Evolutionary conservation across 1,140 invertebrate species (phyloP).

Genomic region (Monomorium pharaonis): DNA sequence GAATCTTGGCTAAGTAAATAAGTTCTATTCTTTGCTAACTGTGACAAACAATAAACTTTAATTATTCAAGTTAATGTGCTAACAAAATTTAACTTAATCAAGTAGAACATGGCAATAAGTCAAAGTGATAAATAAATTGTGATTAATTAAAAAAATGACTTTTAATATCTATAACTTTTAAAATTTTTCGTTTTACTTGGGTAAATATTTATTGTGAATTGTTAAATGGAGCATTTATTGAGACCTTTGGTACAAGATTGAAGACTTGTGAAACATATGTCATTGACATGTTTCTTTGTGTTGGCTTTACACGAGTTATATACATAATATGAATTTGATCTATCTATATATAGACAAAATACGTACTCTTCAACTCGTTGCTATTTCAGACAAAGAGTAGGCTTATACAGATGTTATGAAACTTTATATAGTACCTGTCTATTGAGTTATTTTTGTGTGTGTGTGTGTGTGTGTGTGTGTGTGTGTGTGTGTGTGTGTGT

Average conservation of each 20-base stretch:
- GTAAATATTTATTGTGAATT: not conserved
- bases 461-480: not conserved
- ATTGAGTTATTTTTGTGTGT: not conserved
- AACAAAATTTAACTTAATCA: too few species aligned
- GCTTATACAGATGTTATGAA: not conserved
- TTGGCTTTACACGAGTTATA: not conserved
- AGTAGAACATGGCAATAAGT: too few species aligned
- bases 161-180: too few species aligned
- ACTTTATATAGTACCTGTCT: constrained; percentile 33
- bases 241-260: not conserved
- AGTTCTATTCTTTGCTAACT: too few species aligned
- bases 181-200: too few species aligned
- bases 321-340: not conserved
- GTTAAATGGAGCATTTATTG: not conserved
- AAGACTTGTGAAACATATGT: not conserved
- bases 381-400: constrained; percentile 11
- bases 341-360: constrained; percentile 23
- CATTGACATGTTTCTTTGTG: not conserved
- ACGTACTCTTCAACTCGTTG: not conserved
- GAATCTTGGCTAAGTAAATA: too few species aligned
- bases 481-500: not conserved
- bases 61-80: too few species aligned
- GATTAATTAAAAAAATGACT: too few species aligned
- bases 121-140: too few species aligned
- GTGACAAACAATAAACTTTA: too few species aligned